A percentile compares a stretch with the other conserved stretches of the same genome.
Conservation (phyloP, 2,797 vertebrate genomes). For the Manis crassicaudata region DNA sequence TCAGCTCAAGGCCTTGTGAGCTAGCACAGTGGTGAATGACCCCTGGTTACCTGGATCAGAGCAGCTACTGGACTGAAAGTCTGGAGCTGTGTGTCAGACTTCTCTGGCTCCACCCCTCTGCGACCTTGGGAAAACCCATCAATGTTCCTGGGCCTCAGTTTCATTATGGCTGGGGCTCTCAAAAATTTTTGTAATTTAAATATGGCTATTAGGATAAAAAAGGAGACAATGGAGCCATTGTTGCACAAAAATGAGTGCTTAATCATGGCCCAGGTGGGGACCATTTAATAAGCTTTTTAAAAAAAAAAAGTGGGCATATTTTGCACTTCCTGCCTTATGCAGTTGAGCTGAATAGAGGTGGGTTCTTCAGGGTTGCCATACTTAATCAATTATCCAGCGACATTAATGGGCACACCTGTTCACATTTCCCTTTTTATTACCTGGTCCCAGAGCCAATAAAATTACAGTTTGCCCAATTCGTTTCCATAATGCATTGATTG, state of each 20-base stretch:
- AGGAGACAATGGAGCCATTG: conserved; percentile 63
- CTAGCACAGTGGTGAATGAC: background rate
- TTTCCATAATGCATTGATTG: conserved; percentile 62
- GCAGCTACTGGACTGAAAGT: conserved; percentile 14
- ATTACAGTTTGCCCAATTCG: conserved; percentile 76
- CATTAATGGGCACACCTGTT: conserved; percentile 84
- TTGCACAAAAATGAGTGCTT: conserved; percentile 56
- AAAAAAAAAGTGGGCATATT: conserved; percentile 50
- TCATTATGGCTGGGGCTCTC: conserved; percentile 37
- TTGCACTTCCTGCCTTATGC: conserved; percentile 51
- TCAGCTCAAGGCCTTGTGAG: background rate
- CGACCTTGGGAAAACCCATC: conserved; percentile 30
- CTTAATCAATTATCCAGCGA: conserved; percentile 82
- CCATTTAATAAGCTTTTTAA: conserved; percentile 50
- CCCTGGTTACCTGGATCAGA: background rate
- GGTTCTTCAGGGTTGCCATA: conserved; percentile 68
- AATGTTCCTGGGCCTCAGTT: conserved; percentile 12
- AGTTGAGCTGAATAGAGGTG: conserved; percentile 20
- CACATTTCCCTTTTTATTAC: conserved; percentile 81
- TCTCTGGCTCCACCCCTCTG: conserved; percentile 34
- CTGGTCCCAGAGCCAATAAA: conserved; percentile 78
- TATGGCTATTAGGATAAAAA: conserved; percentile 64
- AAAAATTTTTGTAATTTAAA: conserved; percentile 59
- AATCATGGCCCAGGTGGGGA: conserved; percentile 60
- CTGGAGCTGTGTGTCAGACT: background rate